A percentile compares a stretch with the other conserved stretches of the same genome.
These are phyloP conservation scores for Eubucco bourcierii DNA, from an alignment of 2,113 vertebrate species.

Conservation along the genomic window DNA sequence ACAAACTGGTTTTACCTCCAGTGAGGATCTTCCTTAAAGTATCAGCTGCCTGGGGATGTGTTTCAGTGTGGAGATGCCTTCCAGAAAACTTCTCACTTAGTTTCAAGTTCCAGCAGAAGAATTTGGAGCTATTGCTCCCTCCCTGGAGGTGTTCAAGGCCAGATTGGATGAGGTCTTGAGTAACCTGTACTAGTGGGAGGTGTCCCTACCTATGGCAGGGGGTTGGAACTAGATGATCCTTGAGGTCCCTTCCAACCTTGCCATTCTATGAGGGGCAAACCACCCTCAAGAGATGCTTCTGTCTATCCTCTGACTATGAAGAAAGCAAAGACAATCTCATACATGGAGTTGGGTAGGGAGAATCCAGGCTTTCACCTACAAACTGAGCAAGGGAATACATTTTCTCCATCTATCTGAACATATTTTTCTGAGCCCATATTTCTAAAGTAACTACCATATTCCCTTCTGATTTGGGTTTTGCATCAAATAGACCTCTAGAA, in stretches of 20 bases:
- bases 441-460: background rate
- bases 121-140: too few species aligned
- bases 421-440: background rate
- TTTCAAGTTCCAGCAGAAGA: background rate
- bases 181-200: too few species aligned
- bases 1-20: conserved; percentile 29
- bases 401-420: background rate
- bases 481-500: background rate
- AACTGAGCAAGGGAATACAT: background rate
- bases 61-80: background rate
- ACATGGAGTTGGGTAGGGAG: background rate
- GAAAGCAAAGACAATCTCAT: background rate
- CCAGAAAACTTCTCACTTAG: background rate
- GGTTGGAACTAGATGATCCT: too few species aligned
- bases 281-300: background rate
- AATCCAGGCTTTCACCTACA: background rate
- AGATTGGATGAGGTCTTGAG: too few species aligned
- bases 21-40: conserved; percentile 5
- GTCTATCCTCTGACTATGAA: background rate
- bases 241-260: too few species aligned
- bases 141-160: too few species aligned
- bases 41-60: background rate
- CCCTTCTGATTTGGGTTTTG: background rate
- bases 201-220: too few species aligned
- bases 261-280: background rate